These are phyloP conservation scores for Ostrea denselamellosa DNA, from an alignment of 1,140 invertebrate genomes.

Conservation along the genomic window DNA sequence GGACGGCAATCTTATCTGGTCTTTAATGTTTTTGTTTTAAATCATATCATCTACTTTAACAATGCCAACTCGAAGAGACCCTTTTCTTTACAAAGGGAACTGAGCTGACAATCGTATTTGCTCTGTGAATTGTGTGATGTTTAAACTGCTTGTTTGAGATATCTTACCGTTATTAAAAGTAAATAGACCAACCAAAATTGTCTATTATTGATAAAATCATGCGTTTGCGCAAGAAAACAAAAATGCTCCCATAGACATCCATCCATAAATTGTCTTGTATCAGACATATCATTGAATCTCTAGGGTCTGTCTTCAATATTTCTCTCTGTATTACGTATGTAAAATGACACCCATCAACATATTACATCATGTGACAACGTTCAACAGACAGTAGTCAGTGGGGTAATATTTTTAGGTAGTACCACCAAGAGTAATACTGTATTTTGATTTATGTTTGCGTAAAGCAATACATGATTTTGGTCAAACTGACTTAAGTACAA, in stretches of 20 bases:
- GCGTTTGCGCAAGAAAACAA: not conserved
- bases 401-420: too few relatives aligned
- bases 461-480: too few relatives aligned
- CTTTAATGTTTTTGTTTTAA: slow-evolving; percentile 38
- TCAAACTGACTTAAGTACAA: too few relatives aligned
- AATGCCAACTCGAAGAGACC: slow-evolving; percentile 13
- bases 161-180: slow-evolving; percentile 13
- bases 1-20: slow-evolving; percentile 11
- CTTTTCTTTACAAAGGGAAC: not conserved
- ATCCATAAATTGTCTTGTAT: not conserved
- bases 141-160: slow-evolving; percentile 29
- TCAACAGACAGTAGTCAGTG: too few relatives aligned
- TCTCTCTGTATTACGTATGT: too few relatives aligned
- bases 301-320: too few relatives aligned
- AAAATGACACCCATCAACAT: too few relatives aligned
- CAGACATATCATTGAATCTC: too few relatives aligned
- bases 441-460: too few relatives aligned
- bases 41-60: not conserved
- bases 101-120: not conserved
- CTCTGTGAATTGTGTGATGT: not conserved
- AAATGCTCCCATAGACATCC: not conserved
- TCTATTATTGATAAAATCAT: slow-evolving; percentile 10
- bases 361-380: too few relatives aligned
- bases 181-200: not conserved
- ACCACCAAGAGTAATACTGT: too few relatives aligned